These are phyloP conservation scores for Entomyzon cyanotis DNA, from an alignment of 2,113 vertebrate species.

Conservation along the genomic window DNA sequence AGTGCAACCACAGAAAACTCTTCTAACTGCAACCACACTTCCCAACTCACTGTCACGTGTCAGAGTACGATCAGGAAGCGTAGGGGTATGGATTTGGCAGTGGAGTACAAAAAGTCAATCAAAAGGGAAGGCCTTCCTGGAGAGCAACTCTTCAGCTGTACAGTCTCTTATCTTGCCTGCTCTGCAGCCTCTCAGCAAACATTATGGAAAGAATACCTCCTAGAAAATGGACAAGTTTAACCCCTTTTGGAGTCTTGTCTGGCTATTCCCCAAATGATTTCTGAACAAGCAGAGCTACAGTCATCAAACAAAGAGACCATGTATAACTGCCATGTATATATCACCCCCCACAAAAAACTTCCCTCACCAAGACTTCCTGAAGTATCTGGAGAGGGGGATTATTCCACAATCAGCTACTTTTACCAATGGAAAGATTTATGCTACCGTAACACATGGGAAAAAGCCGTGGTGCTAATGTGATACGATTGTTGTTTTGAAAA, in stretches of 20 bases:
- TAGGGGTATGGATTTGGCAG: not conserved
- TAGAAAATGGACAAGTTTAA: not conserved
- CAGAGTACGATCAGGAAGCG: not conserved
- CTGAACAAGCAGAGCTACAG: not conserved
- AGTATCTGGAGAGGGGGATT: not conserved
- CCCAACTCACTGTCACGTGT: rapidly evolving
- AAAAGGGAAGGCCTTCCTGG: not conserved
- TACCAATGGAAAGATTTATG: not conserved
- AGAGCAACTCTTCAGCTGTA: not conserved
- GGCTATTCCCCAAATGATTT: not conserved
- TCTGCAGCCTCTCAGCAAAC: not conserved
- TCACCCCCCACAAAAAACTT: not conserved
- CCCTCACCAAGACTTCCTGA: not conserved
- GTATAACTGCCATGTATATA: not conserved
- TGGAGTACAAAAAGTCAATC: not conserved
- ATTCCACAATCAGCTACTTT: not conserved
- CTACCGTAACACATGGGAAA: not conserved
- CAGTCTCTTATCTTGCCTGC: not conserved
- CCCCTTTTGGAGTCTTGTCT: not conserved
- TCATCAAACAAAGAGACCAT: not conserved
- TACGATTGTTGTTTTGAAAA: not conserved
- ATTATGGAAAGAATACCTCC: not conserved
- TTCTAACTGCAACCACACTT: not conserved
- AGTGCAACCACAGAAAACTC: not conserved
- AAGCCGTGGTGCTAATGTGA: not conserved